Percentiles rank a stretch among this genome's conserved stretches.
Evolutionary conservation across 2,113 vertebrate genomes (phyloP).

Genomic region (Urocitellus parryii): DNA sequence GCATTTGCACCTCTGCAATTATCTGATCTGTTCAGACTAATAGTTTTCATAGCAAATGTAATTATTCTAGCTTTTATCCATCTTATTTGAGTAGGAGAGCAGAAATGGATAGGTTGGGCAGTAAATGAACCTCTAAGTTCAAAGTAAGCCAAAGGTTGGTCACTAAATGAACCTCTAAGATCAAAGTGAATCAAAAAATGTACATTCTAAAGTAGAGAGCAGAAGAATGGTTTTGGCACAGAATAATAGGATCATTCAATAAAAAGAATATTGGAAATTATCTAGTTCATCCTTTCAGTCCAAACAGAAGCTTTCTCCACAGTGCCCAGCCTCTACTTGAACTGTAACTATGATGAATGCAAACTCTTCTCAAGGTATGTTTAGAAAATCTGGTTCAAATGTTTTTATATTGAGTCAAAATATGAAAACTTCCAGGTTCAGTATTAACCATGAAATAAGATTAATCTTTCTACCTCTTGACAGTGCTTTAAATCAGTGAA

Average conservation of each 20-base stretch:
- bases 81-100: conserved; percentile 79
- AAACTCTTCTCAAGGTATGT: not conserved
- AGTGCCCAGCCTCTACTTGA: not conserved
- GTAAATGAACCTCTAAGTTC: conserved; percentile 78
- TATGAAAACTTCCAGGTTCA: not conserved
- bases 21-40: conserved; percentile 85
- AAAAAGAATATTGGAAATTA: not conserved
- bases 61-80: conserved; percentile 86
- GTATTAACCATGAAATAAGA: not conserved
- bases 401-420: not conserved
- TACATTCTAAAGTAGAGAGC: not conserved
- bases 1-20: conserved; percentile 86
- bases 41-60: conserved; percentile 80
- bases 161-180: conserved; percentile 78
- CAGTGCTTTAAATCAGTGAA: not conserved
- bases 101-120: conserved; percentile 73
- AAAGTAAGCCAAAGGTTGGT: conserved; percentile 61
- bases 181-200: conserved; percentile 57
- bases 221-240: not conserved
- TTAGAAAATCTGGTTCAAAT: not conserved
- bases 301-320: not conserved
- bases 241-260: conserved; percentile 29
- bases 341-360: not conserved
- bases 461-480: not conserved
- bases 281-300: not conserved